Conservation (phyloP, 2,888 invertebrate genomes). For the Sialis fuliginosa region DNA sequence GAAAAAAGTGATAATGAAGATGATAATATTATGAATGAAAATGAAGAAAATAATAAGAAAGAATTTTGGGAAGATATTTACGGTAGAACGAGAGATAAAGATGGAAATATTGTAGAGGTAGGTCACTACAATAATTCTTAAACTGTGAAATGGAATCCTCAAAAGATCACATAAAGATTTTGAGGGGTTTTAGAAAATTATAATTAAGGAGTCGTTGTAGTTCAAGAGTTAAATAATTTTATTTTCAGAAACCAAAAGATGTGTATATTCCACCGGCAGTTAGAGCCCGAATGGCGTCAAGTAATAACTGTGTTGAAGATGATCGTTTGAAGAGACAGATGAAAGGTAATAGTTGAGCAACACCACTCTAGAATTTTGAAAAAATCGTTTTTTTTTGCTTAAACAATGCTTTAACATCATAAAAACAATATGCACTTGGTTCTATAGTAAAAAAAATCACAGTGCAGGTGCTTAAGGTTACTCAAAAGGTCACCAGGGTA, state of each 20-base stretch:
- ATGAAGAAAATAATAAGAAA: constrained; percentile 5
- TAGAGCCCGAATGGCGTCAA: constrained; percentile 31
- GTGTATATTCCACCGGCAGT: constrained; percentile 76
- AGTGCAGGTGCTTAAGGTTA: too few species aligned
- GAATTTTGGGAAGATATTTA: constrained; percentile 79
- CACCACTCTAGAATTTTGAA: too few species aligned
- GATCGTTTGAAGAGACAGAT: constrained; percentile 56
- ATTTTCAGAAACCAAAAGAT: constrained; percentile 22
- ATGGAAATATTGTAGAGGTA: constrained; percentile 59
- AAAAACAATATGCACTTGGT: too few species aligned
- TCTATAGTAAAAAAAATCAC: too few species aligned
- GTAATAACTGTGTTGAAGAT: constrained; percentile 37
- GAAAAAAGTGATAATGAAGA: constrained; percentile 10
- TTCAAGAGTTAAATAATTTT: background rate
- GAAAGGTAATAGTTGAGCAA: constrained; percentile 45
- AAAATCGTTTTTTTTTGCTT: too few species aligned
- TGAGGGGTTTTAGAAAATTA: too few species aligned
- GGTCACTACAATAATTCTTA: constrained; percentile 8
- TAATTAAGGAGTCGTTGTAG: too few species aligned
- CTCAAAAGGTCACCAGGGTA: too few species aligned
- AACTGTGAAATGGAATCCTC: background rate
- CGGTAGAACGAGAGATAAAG: constrained; percentile 63
- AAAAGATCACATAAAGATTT: too few species aligned
- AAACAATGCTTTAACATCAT: too few species aligned
- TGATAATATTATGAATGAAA: constrained; percentile 6